A percentile compares a stretch with the other conserved stretches of the same genome.
Evolutionary conservation across 2,888 invertebrate genomes (phyloP).

Genomic region (Conistra vaccinii): DNA sequence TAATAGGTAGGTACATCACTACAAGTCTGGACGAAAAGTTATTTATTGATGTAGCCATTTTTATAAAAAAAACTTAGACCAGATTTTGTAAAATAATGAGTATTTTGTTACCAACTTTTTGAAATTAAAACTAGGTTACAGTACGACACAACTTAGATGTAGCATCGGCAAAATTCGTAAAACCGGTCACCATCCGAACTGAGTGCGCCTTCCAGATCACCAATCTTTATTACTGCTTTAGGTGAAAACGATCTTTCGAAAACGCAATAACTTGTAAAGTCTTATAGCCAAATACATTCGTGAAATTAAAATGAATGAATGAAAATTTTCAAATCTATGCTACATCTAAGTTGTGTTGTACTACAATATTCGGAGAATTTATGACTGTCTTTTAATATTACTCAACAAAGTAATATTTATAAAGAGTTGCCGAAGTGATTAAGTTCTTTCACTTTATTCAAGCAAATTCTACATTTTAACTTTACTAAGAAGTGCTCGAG

Average conservation of each 20-base stretch:
- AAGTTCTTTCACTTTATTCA: constrained; percentile 1
- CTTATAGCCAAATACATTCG: no score
- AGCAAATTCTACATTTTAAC: background rate
- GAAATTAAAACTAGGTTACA: background rate
- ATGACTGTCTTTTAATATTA: background rate
- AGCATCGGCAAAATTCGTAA: no score
- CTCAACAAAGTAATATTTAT: background rate
- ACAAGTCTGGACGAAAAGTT: constrained; percentile 3
- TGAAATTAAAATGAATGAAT: no score
- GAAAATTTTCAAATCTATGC: no score
- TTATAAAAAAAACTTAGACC: background rate
- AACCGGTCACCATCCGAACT: no score
- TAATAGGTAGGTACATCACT: background rate
- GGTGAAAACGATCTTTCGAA: no score
- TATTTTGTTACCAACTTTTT: constrained; percentile 19
- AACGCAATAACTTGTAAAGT: no score
- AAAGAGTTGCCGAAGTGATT: background rate
- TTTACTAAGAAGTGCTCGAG: background rate
- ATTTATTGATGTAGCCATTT: constrained; percentile 4
- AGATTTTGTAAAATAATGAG: constrained; percentile 35
- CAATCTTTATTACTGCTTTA: no score
- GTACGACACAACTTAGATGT: no score
- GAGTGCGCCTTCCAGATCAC: no score
- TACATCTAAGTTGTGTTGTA: no score
- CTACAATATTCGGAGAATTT: constrained; percentile 3